A percentile compares a stretch with the other conserved stretches of the same genome.
Evolutionary conservation across 2,888 invertebrate genomes (phyloP).

Genomic region (Lycophotia porphyrea): DNA sequence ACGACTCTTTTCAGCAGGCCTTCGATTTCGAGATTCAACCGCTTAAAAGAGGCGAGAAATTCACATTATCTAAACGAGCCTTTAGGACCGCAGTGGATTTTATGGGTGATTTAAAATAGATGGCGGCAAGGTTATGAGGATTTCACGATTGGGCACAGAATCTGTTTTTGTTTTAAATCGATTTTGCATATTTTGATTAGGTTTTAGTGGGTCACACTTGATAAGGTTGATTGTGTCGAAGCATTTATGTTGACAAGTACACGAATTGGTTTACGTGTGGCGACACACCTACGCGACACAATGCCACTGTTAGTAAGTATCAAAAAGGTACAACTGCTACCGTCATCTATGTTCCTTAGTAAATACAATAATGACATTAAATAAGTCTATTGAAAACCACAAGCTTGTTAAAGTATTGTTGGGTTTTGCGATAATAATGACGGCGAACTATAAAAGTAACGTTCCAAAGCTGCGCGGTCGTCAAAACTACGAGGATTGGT

Average conservation of each 20-base stretch:
- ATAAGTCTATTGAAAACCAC: too few species aligned
- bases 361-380: too few species aligned
- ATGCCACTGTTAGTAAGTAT: too few species aligned
- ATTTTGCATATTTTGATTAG: slow-evolving; percentile 11
- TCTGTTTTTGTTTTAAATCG: slow-evolving; percentile 1
- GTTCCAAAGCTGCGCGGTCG: too few species aligned
- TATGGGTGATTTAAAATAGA: slow-evolving; percentile 68
- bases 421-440: too few species aligned
- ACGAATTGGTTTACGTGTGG: neutral
- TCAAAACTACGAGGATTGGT: too few species aligned
- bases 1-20: neutral
- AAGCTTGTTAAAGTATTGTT: too few species aligned
- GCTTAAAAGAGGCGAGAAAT: neutral
- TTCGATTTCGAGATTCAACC: neutral
- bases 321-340: too few species aligned
- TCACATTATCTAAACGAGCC: neutral
- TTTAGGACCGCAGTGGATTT: slow-evolving; percentile 56
- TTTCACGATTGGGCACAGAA: neutral
- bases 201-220: slow-evolving; percentile 10
- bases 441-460: too few species aligned
- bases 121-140: slow-evolving; percentile 20
- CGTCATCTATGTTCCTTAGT: too few species aligned
- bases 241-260: neutral
- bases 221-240: neutral
- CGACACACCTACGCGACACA: neutral